A percentile compares a stretch with the other conserved stretches of the same genome.
These are phyloP conservation scores for Olivierus martensii DNA, from an alignment of 1,140 invertebrate genomes.

Conservation along the genomic window DNA sequence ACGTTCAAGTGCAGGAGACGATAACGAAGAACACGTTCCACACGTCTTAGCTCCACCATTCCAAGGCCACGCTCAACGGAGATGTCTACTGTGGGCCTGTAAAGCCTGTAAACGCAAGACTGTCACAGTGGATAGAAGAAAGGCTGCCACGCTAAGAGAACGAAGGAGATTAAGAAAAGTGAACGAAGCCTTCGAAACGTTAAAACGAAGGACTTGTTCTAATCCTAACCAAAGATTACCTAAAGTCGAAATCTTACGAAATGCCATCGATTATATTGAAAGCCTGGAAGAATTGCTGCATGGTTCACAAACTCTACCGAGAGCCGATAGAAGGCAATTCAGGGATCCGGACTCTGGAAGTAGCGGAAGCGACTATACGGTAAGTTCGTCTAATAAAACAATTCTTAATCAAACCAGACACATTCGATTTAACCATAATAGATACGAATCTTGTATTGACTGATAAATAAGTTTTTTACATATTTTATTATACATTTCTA, in stretches of 20 bases:
- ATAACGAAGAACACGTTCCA: constrained; percentile 25
- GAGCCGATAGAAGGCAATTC: not conserved
- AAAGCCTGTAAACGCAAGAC: constrained; percentile 92
- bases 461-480: too few relatives aligned
- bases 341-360: not conserved
- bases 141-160: constrained; percentile 91
- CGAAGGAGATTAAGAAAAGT: constrained; percentile 83
- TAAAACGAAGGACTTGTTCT: constrained; percentile 80
- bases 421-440: too few relatives aligned
- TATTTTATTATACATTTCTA: too few relatives aligned
- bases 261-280: constrained; percentile 97
- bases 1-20: constrained; percentile 1
- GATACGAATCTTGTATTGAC: too few relatives aligned
- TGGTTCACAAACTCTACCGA: constrained; percentile 23
- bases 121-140: constrained; percentile 82
- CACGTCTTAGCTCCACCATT: constrained; percentile 33
- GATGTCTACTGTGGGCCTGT: constrained; percentile 87
- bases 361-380: not conserved
- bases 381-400: not conserved
- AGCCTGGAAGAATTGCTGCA: constrained; percentile 73
- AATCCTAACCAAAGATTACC: constrained; percentile 90
- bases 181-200: constrained; percentile 93
- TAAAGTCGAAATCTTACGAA: constrained; percentile 92
- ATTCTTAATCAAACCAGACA: too few relatives aligned
- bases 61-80: constrained; percentile 26